Evolutionary conservation across 2,113 vertebrate species (phyloP).

Genomic region (Hoplias malabaricus): DNA sequence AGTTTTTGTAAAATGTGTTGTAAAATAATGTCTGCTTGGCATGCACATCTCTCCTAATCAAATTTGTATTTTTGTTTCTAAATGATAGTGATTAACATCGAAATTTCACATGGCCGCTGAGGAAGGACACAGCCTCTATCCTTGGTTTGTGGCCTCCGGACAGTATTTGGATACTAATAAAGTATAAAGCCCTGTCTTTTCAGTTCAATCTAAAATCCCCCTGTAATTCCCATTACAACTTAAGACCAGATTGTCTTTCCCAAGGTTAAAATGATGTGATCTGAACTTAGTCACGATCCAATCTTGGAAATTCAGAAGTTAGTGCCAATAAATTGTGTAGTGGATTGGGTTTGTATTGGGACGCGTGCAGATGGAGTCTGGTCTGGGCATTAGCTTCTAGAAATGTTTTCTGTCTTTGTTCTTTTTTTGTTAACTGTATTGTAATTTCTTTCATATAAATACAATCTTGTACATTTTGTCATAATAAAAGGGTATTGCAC

Average conservation of each 20-base stretch:
- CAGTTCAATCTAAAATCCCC: not conserved
- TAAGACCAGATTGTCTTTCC: not conserved
- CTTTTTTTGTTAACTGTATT: conserved; percentile 84
- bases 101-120: not conserved
- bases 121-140: not conserved
- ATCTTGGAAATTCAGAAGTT: not conserved
- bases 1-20: conserved; percentile 49
- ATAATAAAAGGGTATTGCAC: conserved; percentile 85
- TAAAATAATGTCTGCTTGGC: conserved; percentile 45
- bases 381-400: conserved; percentile 78
- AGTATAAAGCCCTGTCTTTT: not conserved
- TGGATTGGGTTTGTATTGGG: conserved; percentile 74
- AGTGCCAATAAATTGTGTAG: conserved; percentile 79
- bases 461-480: conserved; percentile 95
- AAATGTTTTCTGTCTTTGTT: conserved; percentile 77
- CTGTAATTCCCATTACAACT: not conserved
- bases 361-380: conserved; percentile 70
- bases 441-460: conserved; percentile 91
- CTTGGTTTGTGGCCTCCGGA: no score
- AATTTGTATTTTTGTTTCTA: no score
- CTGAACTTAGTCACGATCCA: not conserved
- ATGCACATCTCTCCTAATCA: conserved; percentile 39
- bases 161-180: not conserved
- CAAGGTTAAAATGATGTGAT: not conserved
- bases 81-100: not conserved